phyloP scores from a whole-genome alignment of 2,888 invertebrate species.

The Gasteruption jaculator region DNA sequence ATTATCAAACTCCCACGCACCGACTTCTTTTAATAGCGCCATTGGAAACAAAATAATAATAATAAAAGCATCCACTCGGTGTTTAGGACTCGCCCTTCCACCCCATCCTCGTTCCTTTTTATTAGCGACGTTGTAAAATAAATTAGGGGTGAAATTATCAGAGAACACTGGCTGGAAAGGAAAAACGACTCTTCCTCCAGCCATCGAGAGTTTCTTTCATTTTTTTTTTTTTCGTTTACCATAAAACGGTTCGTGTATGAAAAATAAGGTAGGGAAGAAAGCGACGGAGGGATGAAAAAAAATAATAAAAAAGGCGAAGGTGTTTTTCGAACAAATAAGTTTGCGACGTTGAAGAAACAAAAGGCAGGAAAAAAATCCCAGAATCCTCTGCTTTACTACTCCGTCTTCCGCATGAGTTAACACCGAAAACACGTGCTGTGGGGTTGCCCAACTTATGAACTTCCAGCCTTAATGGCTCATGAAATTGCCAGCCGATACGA shows the following conservation, averaged over 20 bases:
- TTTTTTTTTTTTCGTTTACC: too few species aligned
- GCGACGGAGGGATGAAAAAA: too few species aligned
- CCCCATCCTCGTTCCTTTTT: slow-evolving; percentile 26
- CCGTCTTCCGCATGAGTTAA: slow-evolving; percentile 43
- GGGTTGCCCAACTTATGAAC: slow-evolving; percentile 38
- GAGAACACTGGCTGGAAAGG: slow-evolving; percentile 17
- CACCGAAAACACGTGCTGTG: slow-evolving; percentile 43
- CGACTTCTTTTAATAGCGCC: too few species aligned
- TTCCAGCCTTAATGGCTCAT: slow-evolving; percentile 44
- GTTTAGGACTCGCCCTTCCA: too few species aligned
- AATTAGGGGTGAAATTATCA: slow-evolving; percentile 39
- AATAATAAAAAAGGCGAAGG: slow-evolving; percentile 15
- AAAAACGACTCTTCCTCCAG: slow-evolving; percentile 8
- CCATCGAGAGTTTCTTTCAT: slow-evolving; percentile 2
- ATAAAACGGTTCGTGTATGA: too few species aligned
- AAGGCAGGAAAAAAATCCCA: slow-evolving; percentile 34
- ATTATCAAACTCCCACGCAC: too few species aligned
- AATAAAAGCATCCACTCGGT: too few species aligned
- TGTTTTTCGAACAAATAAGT: slow-evolving; percentile 15
- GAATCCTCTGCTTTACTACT: too few species aligned
- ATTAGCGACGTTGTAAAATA: slow-evolving; percentile 34
- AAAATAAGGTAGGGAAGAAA: too few species aligned
- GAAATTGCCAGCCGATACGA: slow-evolving; percentile 46
- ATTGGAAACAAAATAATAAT: too few species aligned
- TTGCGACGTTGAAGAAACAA: slow-evolving; percentile 3